Base-by-base conservation (phyloP, 2,797 vertebrate genomes). In the Danio aesculapii region DNA sequence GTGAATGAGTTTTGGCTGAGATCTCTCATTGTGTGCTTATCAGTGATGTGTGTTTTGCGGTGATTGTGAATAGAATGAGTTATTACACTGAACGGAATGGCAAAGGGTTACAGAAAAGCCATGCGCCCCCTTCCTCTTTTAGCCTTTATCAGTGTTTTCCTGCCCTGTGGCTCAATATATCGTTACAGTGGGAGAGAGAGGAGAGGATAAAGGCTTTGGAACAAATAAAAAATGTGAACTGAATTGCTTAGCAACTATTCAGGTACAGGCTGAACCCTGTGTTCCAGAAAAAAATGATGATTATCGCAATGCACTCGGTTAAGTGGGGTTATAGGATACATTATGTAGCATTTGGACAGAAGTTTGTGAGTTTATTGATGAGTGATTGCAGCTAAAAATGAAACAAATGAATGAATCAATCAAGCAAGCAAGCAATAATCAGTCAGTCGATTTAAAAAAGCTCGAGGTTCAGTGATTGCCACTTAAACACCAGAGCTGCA, bases 11-110 rank as follows among this genome's bases (percentile, higher is more conserved):
- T 17, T 44, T 69, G n/a, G 44, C 7, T n/a, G 10, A 2, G 21
- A 39, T 69, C 46, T 53, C 47, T 50, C 41, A 17, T 63, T 63
- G 59, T 55, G 49, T 55, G 58, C 59, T 79, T 72, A 79, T 79
- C 77, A 30, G 57, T 30, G 47, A 44, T 46, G 50, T 66, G 82
- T 84, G 83, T 53, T 43, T 62, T 11, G 9, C n/a, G 52, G 57
- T 49, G 80, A 61, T 74, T 80, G 44, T 72, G 68, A 84, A 74
- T 55, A 59, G 62, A 79, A 62, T 74, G 74, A 83, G 69, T 77
- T 71, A 74, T 43, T 63, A 63, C 74, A 74, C 46, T 44, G 12
- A 72, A 50, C 55, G 12, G 68, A 63, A 67, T 81, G 83, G 72
- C 57, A 69, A 21, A 69, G 58, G 64, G 77, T 74, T 64, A 62